phyloP scores from a whole-genome alignment of 2,797 vertebrate species.

The Pogoniulus pusillus region DNA sequence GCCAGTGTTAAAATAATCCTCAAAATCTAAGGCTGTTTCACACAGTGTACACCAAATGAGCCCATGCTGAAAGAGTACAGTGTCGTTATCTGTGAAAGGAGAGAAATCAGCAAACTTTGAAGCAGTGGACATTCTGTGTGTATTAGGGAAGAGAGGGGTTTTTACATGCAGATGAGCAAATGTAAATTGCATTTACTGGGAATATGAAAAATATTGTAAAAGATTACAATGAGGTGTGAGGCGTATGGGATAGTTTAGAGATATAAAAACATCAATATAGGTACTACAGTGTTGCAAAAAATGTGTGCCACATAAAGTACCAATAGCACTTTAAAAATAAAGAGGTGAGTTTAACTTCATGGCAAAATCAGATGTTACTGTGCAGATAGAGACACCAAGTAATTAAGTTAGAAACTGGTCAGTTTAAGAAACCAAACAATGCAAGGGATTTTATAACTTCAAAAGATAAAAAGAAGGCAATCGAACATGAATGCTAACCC shows the following conservation, averaged over 20 bases:
- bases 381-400: constrained; percentile 52
- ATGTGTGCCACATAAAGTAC: constrained; percentile 47
- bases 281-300: constrained; percentile 40
- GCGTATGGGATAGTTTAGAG: constrained; percentile 34
- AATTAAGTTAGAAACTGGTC: constrained; percentile 6
- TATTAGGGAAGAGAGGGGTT: constrained; percentile 42
- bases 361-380: constrained; percentile 55
- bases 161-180: constrained; percentile 66
- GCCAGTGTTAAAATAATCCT: constrained; percentile 27
- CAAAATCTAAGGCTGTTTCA: constrained; percentile 44
- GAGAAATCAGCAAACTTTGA: constrained; percentile 64
- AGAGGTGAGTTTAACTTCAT: constrained; percentile 51
- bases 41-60: constrained; percentile 21
- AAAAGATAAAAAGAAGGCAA: constrained; percentile 55
- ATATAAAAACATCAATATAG: constrained; percentile 46
- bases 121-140: constrained; percentile 49
- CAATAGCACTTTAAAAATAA: constrained; percentile 53
- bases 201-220: constrained; percentile 53
- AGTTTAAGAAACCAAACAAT: constrained; percentile 53
- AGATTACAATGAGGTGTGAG: constrained; percentile 53
- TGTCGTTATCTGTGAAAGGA: constrained; percentile 55
- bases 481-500: constrained; percentile 71
- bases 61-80: constrained; percentile 37
- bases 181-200: constrained; percentile 36
- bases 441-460: constrained; percentile 30